These are phyloP conservation scores for Emesis furor DNA, from an alignment of 2,888 invertebrate species.

Conservation along the genomic window DNA sequence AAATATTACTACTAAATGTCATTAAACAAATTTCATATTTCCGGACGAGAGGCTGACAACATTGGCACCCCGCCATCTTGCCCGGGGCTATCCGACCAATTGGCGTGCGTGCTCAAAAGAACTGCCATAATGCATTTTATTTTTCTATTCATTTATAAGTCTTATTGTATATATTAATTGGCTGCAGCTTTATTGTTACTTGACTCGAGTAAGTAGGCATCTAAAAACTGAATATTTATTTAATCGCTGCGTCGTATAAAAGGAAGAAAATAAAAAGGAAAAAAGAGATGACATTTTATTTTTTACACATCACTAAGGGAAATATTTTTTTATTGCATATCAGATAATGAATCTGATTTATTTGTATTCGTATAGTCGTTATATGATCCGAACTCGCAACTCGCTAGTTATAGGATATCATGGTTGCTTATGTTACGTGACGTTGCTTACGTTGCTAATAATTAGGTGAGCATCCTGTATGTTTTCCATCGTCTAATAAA, in stretches of 20 bases:
- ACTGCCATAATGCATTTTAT: constrained; percentile 80
- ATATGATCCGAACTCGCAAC: too few species aligned
- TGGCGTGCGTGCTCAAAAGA: constrained; percentile 85
- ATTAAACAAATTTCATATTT: constrained; percentile 87
- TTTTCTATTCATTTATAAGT: constrained; percentile 82
- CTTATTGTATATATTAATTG: constrained; percentile 84
- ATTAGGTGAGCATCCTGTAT: too few species aligned
- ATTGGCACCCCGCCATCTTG: constrained; percentile 89
- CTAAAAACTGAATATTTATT: neutral
- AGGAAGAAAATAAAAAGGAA: neutral
- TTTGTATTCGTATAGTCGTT: too few species aligned
- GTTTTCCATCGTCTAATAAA: too few species aligned
- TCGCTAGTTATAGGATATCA: too few species aligned
- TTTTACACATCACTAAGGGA: too few species aligned
- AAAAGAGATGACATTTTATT: too few species aligned
- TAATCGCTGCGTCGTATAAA: neutral
- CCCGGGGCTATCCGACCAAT: constrained; percentile 88
- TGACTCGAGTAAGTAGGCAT: neutral
- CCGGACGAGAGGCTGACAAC: constrained; percentile 86
- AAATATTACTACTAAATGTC: constrained; percentile 74
- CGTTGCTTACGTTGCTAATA: too few species aligned
- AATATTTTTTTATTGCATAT: too few species aligned
- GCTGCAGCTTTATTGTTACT: constrained; percentile 72
- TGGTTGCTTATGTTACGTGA: too few species aligned
- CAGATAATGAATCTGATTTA: too few species aligned